Conservation (phyloP, 2,888 invertebrate genomes). For the Gryllus longicercus region DNA sequence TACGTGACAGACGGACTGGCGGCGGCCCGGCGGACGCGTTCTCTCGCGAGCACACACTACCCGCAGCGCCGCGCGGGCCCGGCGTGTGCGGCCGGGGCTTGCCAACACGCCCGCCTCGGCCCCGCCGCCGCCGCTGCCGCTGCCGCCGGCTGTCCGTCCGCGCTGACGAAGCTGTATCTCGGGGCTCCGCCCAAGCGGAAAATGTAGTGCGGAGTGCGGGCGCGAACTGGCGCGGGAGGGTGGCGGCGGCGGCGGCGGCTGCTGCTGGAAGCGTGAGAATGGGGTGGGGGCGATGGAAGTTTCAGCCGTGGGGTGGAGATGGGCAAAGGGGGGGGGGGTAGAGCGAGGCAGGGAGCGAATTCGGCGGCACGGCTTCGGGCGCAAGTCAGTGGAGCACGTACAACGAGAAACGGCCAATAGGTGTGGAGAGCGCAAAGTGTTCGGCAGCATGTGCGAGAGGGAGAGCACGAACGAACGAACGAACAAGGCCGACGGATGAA, state of each 20-base stretch:
- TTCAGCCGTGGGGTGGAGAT: background rate
- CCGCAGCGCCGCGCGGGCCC: no score
- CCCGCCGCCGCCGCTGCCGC: background rate
- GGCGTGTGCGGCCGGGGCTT: no score
- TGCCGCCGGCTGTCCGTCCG: background rate
- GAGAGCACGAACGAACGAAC: no score
- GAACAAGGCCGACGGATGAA: no score
- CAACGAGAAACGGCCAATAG: no score
- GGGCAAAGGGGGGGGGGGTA: background rate
- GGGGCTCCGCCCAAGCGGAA: background rate
- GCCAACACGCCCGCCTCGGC: background rate
- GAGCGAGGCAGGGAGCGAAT: background rate
- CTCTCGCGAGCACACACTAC: no score
- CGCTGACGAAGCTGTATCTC: slow-evolving; percentile 1
- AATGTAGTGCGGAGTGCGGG: slow-evolving; percentile 5
- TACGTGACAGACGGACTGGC: no score
- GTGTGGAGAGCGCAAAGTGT: no score
- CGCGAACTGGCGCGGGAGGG: background rate
- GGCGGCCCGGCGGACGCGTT: no score
- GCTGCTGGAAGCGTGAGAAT: background rate
- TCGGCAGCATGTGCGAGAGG: no score
- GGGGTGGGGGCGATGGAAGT: background rate
- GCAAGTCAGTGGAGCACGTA: no score
- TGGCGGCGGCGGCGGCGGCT: background rate
- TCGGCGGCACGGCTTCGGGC: no score